phyloP scores from a whole-genome alignment of 2,797 vertebrate genomes.

The Pangasius mekongensis region DNA sequence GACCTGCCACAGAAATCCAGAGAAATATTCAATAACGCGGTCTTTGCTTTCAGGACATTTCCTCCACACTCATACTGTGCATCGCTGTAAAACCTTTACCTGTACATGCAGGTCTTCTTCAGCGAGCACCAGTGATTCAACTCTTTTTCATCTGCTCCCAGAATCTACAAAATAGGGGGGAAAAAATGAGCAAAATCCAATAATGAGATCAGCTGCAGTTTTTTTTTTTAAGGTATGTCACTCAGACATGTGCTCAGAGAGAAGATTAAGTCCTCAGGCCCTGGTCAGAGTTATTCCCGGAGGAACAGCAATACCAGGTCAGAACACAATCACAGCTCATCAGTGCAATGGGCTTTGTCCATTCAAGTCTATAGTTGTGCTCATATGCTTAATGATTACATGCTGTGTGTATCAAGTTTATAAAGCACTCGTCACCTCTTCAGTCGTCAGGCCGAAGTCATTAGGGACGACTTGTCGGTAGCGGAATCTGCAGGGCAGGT shows the following conservation, averaged over 20 bases:
- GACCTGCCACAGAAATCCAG: conserved; percentile 69
- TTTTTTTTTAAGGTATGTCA: no score
- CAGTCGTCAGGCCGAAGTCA: conserved; percentile 85
- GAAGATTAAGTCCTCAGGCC: conserved; percentile 80
- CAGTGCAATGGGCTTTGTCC: conserved; percentile 64
- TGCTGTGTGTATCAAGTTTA: not conserved
- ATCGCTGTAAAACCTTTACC: conserved; percentile 66
- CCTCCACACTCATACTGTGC: not conserved
- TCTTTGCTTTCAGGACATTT: not conserved
- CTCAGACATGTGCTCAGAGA: conserved; percentile 75
- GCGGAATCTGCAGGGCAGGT: conserved; percentile 89
- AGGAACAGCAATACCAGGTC: conserved; percentile 79
- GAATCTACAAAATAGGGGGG: conserved; percentile 70
- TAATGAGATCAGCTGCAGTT: not conserved
- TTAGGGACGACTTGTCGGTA: conserved; percentile 86
- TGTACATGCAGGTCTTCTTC: conserved; percentile 93
- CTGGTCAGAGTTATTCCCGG: conserved; percentile 77
- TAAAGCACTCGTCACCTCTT: conserved; percentile 78
- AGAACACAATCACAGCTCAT: conserved; percentile 71
- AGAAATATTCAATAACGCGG: not conserved
- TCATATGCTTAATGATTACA: not conserved
- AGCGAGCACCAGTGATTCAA: conserved; percentile 90
- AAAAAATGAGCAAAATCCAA: not conserved
- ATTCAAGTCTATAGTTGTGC: not conserved
- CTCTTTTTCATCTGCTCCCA: conserved; percentile 84